Evolutionary conservation across 2,888 invertebrate species (phyloP).

Genomic region (Girardia tigrina): DNA sequence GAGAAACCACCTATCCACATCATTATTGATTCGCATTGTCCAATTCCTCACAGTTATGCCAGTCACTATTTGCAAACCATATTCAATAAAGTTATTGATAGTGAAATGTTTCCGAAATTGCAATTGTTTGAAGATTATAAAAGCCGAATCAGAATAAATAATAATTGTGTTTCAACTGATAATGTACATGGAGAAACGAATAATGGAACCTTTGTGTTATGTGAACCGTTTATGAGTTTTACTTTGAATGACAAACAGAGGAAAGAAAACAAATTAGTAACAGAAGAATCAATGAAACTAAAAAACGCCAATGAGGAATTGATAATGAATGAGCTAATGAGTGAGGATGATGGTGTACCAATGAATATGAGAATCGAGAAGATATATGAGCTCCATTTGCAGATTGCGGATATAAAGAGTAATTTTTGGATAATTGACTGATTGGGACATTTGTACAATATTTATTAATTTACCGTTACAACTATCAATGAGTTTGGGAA

Average conservation of each 20-base stretch:
- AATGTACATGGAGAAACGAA: background rate
- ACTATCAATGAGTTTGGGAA: too few species aligned
- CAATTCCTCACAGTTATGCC: background rate
- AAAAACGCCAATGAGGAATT: background rate
- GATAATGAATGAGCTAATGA: background rate
- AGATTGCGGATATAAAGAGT: too few species aligned
- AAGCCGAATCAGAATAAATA: background rate
- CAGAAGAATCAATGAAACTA: background rate
- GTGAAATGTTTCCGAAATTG: background rate
- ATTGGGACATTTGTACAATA: too few species aligned
- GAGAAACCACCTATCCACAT: background rate
- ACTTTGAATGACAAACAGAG: background rate
- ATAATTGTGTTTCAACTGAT: background rate
- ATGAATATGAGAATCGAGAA: background rate
- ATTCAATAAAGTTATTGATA: background rate
- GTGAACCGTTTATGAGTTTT: background rate
- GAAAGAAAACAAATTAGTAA: background rate
- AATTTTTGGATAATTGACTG: too few species aligned
- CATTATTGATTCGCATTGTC: background rate
- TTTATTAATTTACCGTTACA: too few species aligned
- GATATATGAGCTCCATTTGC: background rate
- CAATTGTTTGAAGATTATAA: conserved; percentile 1
- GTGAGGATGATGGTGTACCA: background rate
- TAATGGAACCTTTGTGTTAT: background rate
- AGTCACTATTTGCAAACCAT: background rate